Evolutionary conservation across 2,797 vertebrate species (phyloP).

Genomic region (Rhabdomys pumilio): DNA sequence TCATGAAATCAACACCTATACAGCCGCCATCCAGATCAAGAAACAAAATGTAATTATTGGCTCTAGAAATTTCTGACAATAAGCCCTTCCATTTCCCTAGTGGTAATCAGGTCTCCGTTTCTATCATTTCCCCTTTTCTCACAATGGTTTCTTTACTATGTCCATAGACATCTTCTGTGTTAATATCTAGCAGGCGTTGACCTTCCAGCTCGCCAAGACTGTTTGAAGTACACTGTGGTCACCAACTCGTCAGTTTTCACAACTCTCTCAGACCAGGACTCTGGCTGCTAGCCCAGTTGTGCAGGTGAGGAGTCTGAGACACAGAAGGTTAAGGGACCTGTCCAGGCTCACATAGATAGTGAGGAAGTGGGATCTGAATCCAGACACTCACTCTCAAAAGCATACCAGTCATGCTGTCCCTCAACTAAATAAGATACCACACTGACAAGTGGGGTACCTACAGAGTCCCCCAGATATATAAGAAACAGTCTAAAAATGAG

Average conservation of each 20-base stretch:
- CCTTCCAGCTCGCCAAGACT: not conserved
- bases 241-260: not conserved
- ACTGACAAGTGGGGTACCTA: not conserved
- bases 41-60: constrained; percentile 35
- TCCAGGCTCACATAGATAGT: not conserved
- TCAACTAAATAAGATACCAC: not conserved
- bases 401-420: not conserved
- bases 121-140: not conserved
- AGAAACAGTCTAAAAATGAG: not conserved
- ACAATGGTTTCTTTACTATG: not conserved
- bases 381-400: not conserved
- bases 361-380: not conserved
- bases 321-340: not conserved
- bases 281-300: not conserved
- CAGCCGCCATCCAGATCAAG: not conserved
- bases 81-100: not conserved
- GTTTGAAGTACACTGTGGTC: not conserved
- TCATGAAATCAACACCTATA: not conserved
- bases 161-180: not conserved
- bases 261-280: not conserved
- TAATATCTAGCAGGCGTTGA: not conserved
- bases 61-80: constrained; percentile 35
- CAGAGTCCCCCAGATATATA: not conserved
- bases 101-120: not conserved
- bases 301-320: not conserved